Conservation (phyloP, 2,797 vertebrate genomes). For the Xenopus petersii region DNA sequence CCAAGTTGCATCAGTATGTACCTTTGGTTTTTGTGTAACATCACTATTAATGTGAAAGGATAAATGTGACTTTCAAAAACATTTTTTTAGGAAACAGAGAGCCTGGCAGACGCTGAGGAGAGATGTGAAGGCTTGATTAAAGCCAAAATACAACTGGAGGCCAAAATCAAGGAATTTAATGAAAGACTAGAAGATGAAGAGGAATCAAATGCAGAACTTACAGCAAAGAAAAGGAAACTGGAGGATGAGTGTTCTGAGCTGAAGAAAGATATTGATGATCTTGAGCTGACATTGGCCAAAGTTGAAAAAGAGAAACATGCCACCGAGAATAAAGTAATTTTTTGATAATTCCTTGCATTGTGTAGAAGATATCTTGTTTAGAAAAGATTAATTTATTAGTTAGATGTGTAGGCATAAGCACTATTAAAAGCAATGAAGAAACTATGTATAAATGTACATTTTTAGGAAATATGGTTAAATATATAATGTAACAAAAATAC, state of each 20-base stretch:
- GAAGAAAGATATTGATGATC: slow-evolving; percentile 81
- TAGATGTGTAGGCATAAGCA: too few species aligned
- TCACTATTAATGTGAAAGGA: not conserved
- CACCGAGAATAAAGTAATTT: slow-evolving; percentile 75
- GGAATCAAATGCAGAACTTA: slow-evolving; percentile 75
- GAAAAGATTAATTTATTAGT: too few species aligned
- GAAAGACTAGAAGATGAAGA: slow-evolving; percentile 84
- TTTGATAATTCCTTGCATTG: not conserved
- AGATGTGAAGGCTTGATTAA: slow-evolving; percentile 85
- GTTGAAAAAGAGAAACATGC: slow-evolving; percentile 81
- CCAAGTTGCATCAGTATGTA: slow-evolving; percentile 33
- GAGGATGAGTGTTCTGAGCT: slow-evolving; percentile 80
- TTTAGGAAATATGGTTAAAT: too few species aligned
- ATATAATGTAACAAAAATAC: too few species aligned
- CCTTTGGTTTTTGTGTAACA: not conserved
- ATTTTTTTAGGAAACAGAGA: slow-evolving; percentile 72
- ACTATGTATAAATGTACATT: too few species aligned
- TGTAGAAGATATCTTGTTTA: too few species aligned
- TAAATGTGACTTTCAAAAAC: not conserved
- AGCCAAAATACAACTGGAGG: slow-evolving; percentile 83
- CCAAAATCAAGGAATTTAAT: slow-evolving; percentile 77
- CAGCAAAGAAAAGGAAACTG: slow-evolving; percentile 78
- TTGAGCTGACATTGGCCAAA: slow-evolving; percentile 75
- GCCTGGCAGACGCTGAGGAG: slow-evolving; percentile 79
- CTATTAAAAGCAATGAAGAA: too few species aligned